A percentile compares a stretch with the other conserved stretches of the same genome.
phyloP scores from a whole-genome alignment of 2,888 invertebrate species.

The Apotomis turbidana region DNA sequence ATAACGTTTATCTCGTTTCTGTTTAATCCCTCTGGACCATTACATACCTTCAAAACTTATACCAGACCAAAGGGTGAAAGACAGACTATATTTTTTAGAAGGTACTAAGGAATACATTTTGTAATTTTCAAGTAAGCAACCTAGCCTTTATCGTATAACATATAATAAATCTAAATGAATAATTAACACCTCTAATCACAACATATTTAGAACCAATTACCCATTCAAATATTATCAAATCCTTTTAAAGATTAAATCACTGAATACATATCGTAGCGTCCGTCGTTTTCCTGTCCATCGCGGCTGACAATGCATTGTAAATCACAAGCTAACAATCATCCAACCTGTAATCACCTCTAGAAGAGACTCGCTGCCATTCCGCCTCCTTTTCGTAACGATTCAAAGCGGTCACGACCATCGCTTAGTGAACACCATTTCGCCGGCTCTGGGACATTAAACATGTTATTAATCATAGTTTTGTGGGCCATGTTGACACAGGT shows the following conservation, averaged over 20 bases:
- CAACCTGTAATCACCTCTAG: slow-evolving; percentile 68
- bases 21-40: no score
- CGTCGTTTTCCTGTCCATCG: slow-evolving; percentile 16
- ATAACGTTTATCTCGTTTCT: no score
- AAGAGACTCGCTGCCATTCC: slow-evolving; percentile 62
- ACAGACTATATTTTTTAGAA: no score
- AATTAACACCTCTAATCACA: no score
- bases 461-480: slow-evolving; percentile 63
- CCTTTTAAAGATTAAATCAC: neutral
- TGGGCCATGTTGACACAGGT: slow-evolving; percentile 52
- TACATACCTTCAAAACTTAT: no score
- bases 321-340: slow-evolving; percentile 69
- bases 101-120: no score
- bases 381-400: slow-evolving; percentile 62
- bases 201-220: neutral
- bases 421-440: slow-evolving; percentile 76
- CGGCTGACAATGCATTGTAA: slow-evolving; percentile 66
- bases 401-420: slow-evolving; percentile 61
- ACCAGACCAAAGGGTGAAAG: no score
- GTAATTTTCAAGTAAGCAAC: no score
- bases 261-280: slow-evolving; percentile 9
- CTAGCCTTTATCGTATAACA: no score
- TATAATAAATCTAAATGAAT: no score
- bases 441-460: slow-evolving; percentile 74
- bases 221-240: neutral